Conservation (phyloP, 2,888 invertebrate genomes). For the Eupithecia centaureata region DNA sequence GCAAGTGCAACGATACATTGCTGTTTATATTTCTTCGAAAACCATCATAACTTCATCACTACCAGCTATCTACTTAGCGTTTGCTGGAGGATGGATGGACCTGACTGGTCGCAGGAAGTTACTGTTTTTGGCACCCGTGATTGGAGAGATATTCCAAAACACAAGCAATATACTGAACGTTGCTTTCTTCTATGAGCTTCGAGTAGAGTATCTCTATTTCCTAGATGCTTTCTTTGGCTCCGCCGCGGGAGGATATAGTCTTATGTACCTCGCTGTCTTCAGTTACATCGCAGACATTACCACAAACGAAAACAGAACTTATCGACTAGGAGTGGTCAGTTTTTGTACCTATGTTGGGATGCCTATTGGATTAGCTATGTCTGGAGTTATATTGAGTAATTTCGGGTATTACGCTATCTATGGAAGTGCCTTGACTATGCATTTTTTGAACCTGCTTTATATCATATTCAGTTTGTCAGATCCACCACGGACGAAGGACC, state of each 20-base stretch:
- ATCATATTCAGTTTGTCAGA: constrained; percentile 45
- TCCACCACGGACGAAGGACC: constrained; percentile 44
- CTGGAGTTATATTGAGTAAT: constrained; percentile 48
- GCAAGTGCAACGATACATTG: constrained; percentile 85
- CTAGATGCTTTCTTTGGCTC: constrained; percentile 49
- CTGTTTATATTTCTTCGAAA: constrained; percentile 89
- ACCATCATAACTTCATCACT: constrained; percentile 89
- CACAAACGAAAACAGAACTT: constrained; percentile 47
- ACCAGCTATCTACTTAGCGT: constrained; percentile 88
- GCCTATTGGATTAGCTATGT: constrained; percentile 49
- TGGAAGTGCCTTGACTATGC: constrained; percentile 41
- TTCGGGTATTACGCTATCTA: constrained; percentile 51
- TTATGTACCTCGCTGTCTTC: constrained; percentile 46
- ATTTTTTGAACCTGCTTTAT: constrained; percentile 46
- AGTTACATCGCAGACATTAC: constrained; percentile 51
- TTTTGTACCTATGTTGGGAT: constrained; percentile 50
- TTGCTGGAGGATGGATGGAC: constrained; percentile 89
- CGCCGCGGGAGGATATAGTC: constrained; percentile 46
- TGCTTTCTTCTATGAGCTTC: constrained; percentile 87
- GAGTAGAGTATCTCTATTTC: constrained; percentile 84
- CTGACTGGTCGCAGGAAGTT: constrained; percentile 85
- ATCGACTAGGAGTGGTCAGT: constrained; percentile 51
- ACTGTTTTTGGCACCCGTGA: constrained; percentile 88
- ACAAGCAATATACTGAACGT: constrained; percentile 88
- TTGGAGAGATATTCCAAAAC: constrained; percentile 88